Base-by-base conservation (phyloP, 2,797 vertebrate species). In the Lates japonicus region DNA sequence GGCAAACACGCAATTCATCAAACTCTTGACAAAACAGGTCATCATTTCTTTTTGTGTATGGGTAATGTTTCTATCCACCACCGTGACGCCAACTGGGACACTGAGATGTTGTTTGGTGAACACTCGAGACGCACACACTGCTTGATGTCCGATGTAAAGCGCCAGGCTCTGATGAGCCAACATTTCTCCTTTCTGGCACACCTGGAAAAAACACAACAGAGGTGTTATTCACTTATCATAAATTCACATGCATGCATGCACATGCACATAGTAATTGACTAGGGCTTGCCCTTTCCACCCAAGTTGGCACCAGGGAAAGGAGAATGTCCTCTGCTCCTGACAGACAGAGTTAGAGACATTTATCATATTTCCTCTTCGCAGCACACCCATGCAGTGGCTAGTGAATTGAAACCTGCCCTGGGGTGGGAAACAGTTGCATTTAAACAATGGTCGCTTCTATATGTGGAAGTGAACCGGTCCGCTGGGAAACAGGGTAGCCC, bases 91-190 rank as follows among this genome's bases (percentile, higher is more conserved):
- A 97, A 99, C 95, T 99, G 98, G 84, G 98, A 99, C 87, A 99
- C 98, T 0, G 98, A 99, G 94, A 99, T 99, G 95, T 99, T 99
- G 95, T 97, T 99, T 80, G 98, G 62, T 98, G 97, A 69, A 99
- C 98, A 0, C 96, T 99, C n/a, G 74, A 99, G 96, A 19, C 96
- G 96, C 84, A 99, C 98, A 2, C 98, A 99, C 90, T 99, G 98
- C 92, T 97, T 97, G 95, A 98, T 96, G 94, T 99, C 97, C 0
- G 97, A 98, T 85, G 98, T 97, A 35, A 99, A 99, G 87, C 98
- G 96, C 29, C 97, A 13, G 97, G 97, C 83, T 99, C 98, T 1
- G 92, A 94, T 80, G 97, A 98, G 63, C 98, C 97, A n/a, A 1
- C 98, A 99, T 76, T 96, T 96, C 88, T 99, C 98, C 90, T 99